Percentiles rank a stretch among this genome's conserved stretches.
Evolutionary conservation across 2,888 invertebrate genomes (phyloP).

Genomic region (Dermolepida albohirtum): DNA sequence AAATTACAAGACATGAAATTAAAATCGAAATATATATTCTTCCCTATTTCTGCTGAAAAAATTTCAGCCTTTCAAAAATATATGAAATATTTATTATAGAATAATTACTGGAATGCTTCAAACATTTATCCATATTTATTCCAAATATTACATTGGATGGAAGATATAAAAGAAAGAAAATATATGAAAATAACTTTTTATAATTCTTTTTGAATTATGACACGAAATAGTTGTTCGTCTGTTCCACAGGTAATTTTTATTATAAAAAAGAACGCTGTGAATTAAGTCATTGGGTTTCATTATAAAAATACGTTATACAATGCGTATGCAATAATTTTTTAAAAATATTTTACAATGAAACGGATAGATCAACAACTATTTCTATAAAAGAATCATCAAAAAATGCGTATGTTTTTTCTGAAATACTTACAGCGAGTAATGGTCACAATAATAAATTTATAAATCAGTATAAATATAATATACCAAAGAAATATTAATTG

Average conservation of each 20-base stretch:
- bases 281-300: too few relatives aligned
- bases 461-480: constrained; percentile 9
- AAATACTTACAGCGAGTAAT: constrained; percentile 14
- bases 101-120: constrained; percentile 30
- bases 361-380: too few relatives aligned
- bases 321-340: too few relatives aligned
- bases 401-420: background rate
- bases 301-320: too few relatives aligned
- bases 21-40: constrained; percentile 2
- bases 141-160: background rate
- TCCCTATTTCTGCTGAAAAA: background rate
- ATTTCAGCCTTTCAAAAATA: background rate
- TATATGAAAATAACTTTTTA: background rate
- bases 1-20: background rate
- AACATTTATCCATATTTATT: background rate
- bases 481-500: constrained; percentile 29
- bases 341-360: too few relatives aligned
- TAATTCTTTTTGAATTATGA: constrained; percentile 2
- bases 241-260: background rate
- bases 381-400: too few relatives aligned
- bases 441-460: constrained; percentile 12
- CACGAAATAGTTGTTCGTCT: constrained; percentile 9
- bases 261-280: too few relatives aligned
- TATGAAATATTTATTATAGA: constrained; percentile 5
- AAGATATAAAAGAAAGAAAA: background rate